Conservation (phyloP, 2,113 vertebrate genomes). For the Datnioides undecimradiatus region DNA sequence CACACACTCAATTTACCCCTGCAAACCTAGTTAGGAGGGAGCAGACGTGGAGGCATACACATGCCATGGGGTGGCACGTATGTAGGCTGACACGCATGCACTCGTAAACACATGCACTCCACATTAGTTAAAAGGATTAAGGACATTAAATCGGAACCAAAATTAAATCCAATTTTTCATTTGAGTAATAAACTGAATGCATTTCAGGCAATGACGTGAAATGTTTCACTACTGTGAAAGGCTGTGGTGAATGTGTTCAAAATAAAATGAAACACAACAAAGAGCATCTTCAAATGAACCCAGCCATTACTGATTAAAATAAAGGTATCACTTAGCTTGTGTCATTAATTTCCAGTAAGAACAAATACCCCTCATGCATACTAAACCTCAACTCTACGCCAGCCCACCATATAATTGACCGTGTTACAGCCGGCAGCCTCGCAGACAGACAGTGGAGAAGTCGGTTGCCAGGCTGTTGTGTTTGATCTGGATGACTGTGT, state of each 20-base stretch:
- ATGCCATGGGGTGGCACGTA: slow-evolving; percentile 41
- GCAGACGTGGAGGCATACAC: slow-evolving; percentile 55
- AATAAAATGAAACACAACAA: slow-evolving; percentile 26
- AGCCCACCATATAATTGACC: slow-evolving; percentile 42
- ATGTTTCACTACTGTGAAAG: slow-evolving; percentile 1
- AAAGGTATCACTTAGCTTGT: slow-evolving; percentile 30
- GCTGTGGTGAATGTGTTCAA: neutral
- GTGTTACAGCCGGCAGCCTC: slow-evolving; percentile 33
- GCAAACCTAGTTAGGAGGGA: slow-evolving; percentile 81
- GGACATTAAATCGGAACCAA: slow-evolving; percentile 64
- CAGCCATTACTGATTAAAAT: slow-evolving; percentile 41
- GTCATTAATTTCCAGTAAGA: slow-evolving; percentile 51
- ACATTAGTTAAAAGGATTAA: slow-evolving; percentile 75
- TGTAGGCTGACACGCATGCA: slow-evolving; percentile 31
- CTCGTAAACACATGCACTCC: slow-evolving; percentile 45
- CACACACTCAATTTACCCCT: slow-evolving; percentile 85
- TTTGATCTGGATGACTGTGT: slow-evolving; percentile 64
- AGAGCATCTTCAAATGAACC: slow-evolving; percentile 16
- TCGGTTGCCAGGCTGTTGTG: slow-evolving; percentile 57
- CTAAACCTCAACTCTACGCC: slow-evolving; percentile 34
- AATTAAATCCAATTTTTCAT: slow-evolving; percentile 66
- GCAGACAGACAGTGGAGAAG: slow-evolving; percentile 44
- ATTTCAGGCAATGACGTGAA: slow-evolving; percentile 26
- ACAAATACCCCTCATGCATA: slow-evolving; percentile 54
- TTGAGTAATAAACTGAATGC: slow-evolving; percentile 52